Percentiles rank a stretch among this genome's conserved stretches.
phyloP scores from a whole-genome alignment of 2,797 vertebrate species.

The Apogon talboti region DNA sequence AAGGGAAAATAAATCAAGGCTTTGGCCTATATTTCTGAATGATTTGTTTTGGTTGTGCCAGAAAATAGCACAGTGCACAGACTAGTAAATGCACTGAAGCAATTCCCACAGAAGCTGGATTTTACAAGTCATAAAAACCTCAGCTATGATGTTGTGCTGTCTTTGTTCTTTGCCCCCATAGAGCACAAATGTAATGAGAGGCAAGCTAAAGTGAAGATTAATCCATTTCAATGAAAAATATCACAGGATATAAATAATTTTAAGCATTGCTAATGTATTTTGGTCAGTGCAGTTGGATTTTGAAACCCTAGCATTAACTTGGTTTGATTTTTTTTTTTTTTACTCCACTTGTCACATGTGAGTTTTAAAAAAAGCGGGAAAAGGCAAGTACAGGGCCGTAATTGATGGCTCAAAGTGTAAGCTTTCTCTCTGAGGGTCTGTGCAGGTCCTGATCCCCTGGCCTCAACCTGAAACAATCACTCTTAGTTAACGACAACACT shows the following conservation, averaged over 20 bases:
- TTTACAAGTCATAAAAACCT: constrained; percentile 74
- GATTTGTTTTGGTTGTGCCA: constrained; percentile 67
- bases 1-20: constrained; percentile 41
- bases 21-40: constrained; percentile 76
- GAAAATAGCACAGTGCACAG: constrained; percentile 65
- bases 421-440: constrained; percentile 78
- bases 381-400: constrained; percentile 62
- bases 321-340: not conserved
- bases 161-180: constrained; percentile 68
- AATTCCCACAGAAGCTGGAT: constrained; percentile 66
- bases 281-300: constrained; percentile 36
- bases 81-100: constrained; percentile 66
- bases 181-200: constrained; percentile 55
- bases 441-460: constrained; percentile 81
- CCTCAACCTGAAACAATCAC: constrained; percentile 83
- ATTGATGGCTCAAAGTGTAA: constrained; percentile 76
- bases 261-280: constrained; percentile 35
- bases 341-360: constrained; percentile 21
- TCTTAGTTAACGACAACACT: constrained; percentile 86
- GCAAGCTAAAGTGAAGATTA: constrained; percentile 47
- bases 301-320: constrained; percentile 20
- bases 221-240: constrained; percentile 42
- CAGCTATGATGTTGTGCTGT: constrained; percentile 67
- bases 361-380: constrained; percentile 46
- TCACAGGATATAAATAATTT: constrained; percentile 19